These are phyloP conservation scores for Pipistrellus pygmaeus DNA, from an alignment of 2,797 vertebrate genomes.

Conservation along the genomic window DNA sequence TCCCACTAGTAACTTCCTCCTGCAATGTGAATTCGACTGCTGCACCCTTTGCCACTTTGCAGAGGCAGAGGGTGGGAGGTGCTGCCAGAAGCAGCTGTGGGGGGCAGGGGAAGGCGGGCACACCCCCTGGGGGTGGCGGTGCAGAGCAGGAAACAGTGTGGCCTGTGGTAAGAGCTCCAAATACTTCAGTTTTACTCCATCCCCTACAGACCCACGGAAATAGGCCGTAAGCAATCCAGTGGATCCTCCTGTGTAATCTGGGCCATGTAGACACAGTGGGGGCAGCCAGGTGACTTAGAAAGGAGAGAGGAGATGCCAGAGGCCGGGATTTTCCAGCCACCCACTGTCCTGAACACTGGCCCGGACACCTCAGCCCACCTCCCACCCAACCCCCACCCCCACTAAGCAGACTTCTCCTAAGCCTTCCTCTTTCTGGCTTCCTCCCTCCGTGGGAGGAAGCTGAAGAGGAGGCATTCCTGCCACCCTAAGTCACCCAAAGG, in stretches of 20 bases:
- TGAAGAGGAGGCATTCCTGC: neutral
- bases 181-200: neutral
- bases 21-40: neutral
- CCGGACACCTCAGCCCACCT: accelerated
- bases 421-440: conserved; percentile 39
- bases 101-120: neutral
- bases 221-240: neutral
- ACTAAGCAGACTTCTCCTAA: neutral
- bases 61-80: neutral
- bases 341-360: neutral
- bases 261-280: accelerated
- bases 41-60: neutral
- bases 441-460: neutral
- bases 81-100: neutral
- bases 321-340: neutral
- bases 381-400: neutral
- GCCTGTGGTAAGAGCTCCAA: neutral
- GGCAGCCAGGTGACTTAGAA: neutral
- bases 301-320: neutral
- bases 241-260: neutral
- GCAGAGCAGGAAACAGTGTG: neutral
- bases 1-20: conserved; percentile 61
- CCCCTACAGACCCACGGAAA: neutral
- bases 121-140: too few relatives aligned
- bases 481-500: neutral